Conservation (phyloP, 2,113 vertebrate genomes). For the Thamnophis sirtalis region DNA sequence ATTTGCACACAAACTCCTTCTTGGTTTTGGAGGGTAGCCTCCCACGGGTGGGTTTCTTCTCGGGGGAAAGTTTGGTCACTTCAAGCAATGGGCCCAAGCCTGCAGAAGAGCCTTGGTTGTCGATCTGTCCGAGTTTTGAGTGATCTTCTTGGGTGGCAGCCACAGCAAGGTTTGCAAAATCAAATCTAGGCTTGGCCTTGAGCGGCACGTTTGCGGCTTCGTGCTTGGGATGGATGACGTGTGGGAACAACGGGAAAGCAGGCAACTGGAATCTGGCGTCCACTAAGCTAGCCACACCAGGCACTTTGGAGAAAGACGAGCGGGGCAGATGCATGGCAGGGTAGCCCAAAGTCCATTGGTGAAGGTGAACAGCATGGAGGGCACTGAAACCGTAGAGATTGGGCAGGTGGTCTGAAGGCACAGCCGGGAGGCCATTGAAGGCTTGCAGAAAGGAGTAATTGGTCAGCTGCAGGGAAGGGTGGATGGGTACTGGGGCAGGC, state of each 20-base stretch:
- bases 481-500: conserved; percentile 91
- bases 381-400: conserved; percentile 94
- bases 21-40: conserved; percentile 96
- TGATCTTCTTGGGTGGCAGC: conserved; percentile 95
- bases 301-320: conserved; percentile 89
- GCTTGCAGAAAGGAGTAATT: conserved; percentile 96
- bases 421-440: conserved; percentile 82
- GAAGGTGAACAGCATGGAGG: conserved; percentile 90
- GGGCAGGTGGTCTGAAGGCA: conserved; percentile 89
- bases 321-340: conserved; percentile 86
- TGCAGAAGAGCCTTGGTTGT: conserved; percentile 78
- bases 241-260: conserved; percentile 87
- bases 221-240: conserved; percentile 86
- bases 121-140: conserved; percentile 77
- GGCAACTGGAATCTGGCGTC: conserved; percentile 84
- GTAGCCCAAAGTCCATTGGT: conserved; percentile 97
- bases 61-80: conserved; percentile 87
- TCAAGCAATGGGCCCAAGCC: conserved; percentile 86
- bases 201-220: conserved; percentile 67
- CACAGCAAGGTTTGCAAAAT: conserved; percentile 94
- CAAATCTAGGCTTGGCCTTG: conserved; percentile 93
- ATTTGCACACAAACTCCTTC: conserved; percentile 99
- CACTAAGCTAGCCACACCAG: conserved; percentile 74
- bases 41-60: conserved; percentile 90
- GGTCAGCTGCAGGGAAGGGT: conserved; percentile 91